phyloP scores from a whole-genome alignment of 2,797 vertebrate species.

The Sebastes nivosus region DNA sequence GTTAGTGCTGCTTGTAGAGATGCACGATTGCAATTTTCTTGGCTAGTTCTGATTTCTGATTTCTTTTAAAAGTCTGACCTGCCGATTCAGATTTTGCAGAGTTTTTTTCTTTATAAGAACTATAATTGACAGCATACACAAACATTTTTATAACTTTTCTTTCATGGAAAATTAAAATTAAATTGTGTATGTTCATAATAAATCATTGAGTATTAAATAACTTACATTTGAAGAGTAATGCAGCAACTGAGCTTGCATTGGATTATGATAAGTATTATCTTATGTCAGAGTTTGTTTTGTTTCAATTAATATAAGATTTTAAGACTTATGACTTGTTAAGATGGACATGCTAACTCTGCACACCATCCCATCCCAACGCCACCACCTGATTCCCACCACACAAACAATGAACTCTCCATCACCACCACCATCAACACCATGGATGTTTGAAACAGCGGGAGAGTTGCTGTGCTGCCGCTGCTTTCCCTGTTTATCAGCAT shows the following conservation, averaged over 20 bases:
- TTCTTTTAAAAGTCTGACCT: background rate
- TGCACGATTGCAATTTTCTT: no score
- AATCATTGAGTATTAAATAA: no score
- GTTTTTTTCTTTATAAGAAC: fast-evolving
- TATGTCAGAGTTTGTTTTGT: background rate
- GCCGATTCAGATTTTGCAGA: background rate
- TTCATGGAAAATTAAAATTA: no score
- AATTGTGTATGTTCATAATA: no score
- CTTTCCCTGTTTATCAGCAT: constrained; percentile 28
- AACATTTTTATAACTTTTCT: no score
- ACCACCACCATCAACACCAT: background rate
- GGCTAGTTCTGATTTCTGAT: no score
- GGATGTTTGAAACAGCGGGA: constrained; percentile 34
- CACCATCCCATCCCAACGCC: background rate
- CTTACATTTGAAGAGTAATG: background rate
- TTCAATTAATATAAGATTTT: background rate
- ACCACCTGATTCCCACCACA: background rate
- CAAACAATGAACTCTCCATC: background rate
- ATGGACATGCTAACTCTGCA: constrained; percentile 1
- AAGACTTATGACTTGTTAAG: background rate
- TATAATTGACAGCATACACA: no score
- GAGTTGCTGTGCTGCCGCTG: constrained; percentile 25
- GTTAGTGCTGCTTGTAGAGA: background rate
- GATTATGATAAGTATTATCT: background rate
- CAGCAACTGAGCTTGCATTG: background rate